Base-by-base conservation (phyloP, 1,140 invertebrate genomes). In the Vanessa tameamea region DNA sequence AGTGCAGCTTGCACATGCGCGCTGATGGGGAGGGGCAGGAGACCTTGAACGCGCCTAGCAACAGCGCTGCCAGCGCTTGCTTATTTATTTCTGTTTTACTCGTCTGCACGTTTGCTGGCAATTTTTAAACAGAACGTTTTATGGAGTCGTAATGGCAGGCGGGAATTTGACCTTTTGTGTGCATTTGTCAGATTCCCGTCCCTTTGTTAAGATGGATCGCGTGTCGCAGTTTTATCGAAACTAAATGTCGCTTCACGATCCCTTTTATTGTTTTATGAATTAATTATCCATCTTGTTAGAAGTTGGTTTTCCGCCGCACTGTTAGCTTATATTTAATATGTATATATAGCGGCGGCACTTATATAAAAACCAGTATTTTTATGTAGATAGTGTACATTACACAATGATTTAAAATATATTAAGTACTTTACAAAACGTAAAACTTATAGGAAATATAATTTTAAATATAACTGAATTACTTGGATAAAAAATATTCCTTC, bases 1-100 rank as follows among this genome's bases (percentile, higher is more conserved):
- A 78, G 78, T 86, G 84, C 85, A 86, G 81, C 81, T 85, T 84
- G 85, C 79, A 79, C 79, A 79, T 77, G 76, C 70, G 79, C 51
- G 73, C 26, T 55, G 68, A 59, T 59, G 61, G 79, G 65, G 69
- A 76, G 72, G 78, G 72, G 78, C 64, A 81, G 53, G 9, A 57
- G 87, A 87, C 87, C 88, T 90, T 88, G 86, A 85, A 77, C 83
- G 75, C 82, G 85, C 86, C 78, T 90, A 88, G 86, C 87, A 90
- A 90, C 88, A 86, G 77, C 77, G 79, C 81, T 82, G 81, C 80
- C 70, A 74, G 65, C 66, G 71, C 73, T 83, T 82, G 74, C 77
- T 86, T 82, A 85, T 84, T 87, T 89, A 89, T 88, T 89, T 87
- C 82, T 84, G 85, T 87, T 85, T 82, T 77, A 83, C 81, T 82